These are phyloP conservation scores for Pocillopora verrucosa DNA, from an alignment of 64 coral and sea anemone genomes.

Conservation along the genomic window DNA sequence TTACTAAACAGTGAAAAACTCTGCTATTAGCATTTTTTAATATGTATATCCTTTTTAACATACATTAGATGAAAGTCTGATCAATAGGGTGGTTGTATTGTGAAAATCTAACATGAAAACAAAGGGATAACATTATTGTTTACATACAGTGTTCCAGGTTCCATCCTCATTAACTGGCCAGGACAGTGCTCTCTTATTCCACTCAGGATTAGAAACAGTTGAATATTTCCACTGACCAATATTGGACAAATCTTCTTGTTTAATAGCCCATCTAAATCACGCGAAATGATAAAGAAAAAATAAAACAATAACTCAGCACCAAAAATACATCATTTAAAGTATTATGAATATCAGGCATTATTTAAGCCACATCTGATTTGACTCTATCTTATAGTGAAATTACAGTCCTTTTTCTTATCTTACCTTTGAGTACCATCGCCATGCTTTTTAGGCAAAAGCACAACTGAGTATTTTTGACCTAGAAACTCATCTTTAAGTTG, in stretches of 20 bases:
- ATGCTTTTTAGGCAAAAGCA: slow-evolving; percentile 49
- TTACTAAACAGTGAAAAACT: no score
- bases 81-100: no score
- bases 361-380: no score
- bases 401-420: not conserved
- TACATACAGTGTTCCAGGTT: slow-evolving; percentile 80
- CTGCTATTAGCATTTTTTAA: no score
- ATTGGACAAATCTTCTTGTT: slow-evolving; percentile 85
- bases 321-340: no score
- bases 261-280: slow-evolving; percentile 80
- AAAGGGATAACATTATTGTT: not conserved
- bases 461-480: slow-evolving; percentile 45
- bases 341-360: no score
- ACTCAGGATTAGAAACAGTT: slow-evolving; percentile 84
- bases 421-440: slow-evolving; percentile 68
- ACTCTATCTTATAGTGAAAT: no score
- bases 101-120: no score
- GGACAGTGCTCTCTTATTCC: slow-evolving; percentile 93
- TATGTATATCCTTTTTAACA: no score
- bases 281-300: not conserved
- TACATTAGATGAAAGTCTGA: no score
- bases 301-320: not conserved
- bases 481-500: slow-evolving; percentile 55
- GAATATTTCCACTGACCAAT: slow-evolving; percentile 98
- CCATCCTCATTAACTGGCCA: slow-evolving; percentile 97